Conservation (phyloP, 2,888 invertebrate species). For the Monochamus alternatus region DNA sequence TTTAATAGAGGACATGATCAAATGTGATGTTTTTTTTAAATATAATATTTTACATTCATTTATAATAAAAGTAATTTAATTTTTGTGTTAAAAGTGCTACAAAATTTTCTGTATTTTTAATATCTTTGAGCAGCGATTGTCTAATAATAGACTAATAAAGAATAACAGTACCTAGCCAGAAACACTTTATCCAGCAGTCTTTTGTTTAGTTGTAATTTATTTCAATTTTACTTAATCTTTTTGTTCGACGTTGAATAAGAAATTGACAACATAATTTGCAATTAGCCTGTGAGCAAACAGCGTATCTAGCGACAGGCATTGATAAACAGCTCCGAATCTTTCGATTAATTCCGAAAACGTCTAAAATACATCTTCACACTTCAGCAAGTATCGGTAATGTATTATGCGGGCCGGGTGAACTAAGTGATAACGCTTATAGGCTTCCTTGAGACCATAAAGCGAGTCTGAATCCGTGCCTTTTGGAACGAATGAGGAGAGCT, state of each 20-base stretch:
- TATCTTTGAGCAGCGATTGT: no score
- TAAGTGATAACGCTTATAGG: constrained; percentile 67
- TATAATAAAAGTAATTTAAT: no score
- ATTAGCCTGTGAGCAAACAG: constrained; percentile 38
- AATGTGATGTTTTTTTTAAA: no score
- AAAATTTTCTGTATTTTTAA: no score
- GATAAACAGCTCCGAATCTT: constrained; percentile 57
- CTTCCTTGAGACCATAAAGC: constrained; percentile 65
- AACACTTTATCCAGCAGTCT: no score
- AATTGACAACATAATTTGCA: constrained; percentile 45
- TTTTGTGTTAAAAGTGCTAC: no score
- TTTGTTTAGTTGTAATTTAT: no score
- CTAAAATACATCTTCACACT: constrained; percentile 69
- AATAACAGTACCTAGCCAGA: no score
- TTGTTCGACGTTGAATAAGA: constrained; percentile 13
- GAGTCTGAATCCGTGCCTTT: constrained; percentile 63
- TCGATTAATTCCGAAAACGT: constrained; percentile 63
- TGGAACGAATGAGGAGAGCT: constrained; percentile 61
- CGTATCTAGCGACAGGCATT: constrained; percentile 44
- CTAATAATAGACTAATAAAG: no score
- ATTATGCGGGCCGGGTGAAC: constrained; percentile 61
- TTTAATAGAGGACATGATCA: no score
- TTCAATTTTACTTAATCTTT: no score
- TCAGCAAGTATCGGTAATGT: constrained; percentile 69
- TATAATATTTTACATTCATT: no score